Evolutionary conservation across 2,888 invertebrate genomes (phyloP).

Genomic region (Agrilus cyanescens): DNA sequence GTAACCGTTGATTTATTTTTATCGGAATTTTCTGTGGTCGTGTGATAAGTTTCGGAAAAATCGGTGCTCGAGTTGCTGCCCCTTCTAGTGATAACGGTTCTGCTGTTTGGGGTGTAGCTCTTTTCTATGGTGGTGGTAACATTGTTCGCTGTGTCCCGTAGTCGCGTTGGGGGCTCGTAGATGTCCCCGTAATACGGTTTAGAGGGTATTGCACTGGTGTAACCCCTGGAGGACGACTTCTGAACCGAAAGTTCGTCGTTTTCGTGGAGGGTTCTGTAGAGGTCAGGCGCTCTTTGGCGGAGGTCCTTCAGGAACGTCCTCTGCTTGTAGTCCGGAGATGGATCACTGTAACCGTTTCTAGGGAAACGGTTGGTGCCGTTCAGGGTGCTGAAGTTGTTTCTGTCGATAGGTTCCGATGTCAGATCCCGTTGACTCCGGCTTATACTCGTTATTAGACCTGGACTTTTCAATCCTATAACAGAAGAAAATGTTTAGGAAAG

Average conservation of each 20-base stretch:
- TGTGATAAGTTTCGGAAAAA: slow-evolving; percentile 59
- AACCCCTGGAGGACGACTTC: slow-evolving; percentile 31
- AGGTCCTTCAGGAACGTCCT: slow-evolving; percentile 57
- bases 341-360: slow-evolving; percentile 41
- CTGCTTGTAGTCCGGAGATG: slow-evolving; percentile 42
- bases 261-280: slow-evolving; percentile 58
- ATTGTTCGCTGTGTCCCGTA: slow-evolving; percentile 23
- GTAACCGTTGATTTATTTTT: slow-evolving; percentile 56
- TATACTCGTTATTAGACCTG: slow-evolving; percentile 75
- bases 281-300: slow-evolving; percentile 57
- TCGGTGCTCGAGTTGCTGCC: slow-evolving; percentile 59
- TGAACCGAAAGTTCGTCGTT: slow-evolving; percentile 33
- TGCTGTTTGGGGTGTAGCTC: slow-evolving; percentile 34
- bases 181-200: slow-evolving; percentile 30
- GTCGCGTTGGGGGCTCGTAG: slow-evolving; percentile 35
- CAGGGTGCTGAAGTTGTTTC: too few relatives aligned
- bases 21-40: slow-evolving; percentile 54
- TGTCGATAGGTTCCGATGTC: slow-evolving; percentile 42
- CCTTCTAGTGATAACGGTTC: slow-evolving; percentile 40
- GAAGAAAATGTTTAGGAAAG: too few relatives aligned
- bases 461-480: slow-evolving; percentile 65
- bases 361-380: slow-evolving; percentile 44
- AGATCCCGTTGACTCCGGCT: slow-evolving; percentile 73
- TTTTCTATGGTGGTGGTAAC: slow-evolving; percentile 28
- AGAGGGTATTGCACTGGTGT: slow-evolving; percentile 25